These are phyloP conservation scores for Hydrozoanthus gracilis DNA, from an alignment of 92 coral and sea anemone genomes.

Conservation along the genomic window DNA sequence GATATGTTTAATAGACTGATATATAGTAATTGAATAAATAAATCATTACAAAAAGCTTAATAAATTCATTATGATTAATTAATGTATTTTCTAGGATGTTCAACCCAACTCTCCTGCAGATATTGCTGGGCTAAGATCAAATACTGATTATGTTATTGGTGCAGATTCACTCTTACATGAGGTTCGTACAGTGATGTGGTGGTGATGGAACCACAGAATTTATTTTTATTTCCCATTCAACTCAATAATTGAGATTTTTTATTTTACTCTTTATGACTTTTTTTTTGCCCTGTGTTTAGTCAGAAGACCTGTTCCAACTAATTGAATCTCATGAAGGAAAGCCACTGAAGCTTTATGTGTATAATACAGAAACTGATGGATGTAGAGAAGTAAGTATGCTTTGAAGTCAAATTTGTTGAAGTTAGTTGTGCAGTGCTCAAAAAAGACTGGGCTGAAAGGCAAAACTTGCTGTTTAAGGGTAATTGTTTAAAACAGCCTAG, in stretches of 20 bases:
- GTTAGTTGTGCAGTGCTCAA: background rate
- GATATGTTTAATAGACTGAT: too few species aligned
- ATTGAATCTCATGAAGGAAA: slow-evolving; percentile 97
- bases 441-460: too few species aligned
- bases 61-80: background rate
- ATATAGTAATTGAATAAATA: too few species aligned
- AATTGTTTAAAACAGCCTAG: too few species aligned
- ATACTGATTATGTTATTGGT: slow-evolving; percentile 96
- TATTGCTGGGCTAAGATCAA: slow-evolving; percentile 96
- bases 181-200: slow-evolving; percentile 68
- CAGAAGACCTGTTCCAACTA: slow-evolving; percentile 97
- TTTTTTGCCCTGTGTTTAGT: slow-evolving; percentile 55
- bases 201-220: too few species aligned
- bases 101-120: slow-evolving; percentile 99
- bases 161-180: slow-evolving; percentile 98
- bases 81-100: slow-evolving; percentile 74
- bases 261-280: background rate
- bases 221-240: too few species aligned
- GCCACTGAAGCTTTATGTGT: slow-evolving; percentile 92
- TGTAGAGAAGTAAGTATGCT: slow-evolving; percentile 89
- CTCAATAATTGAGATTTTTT: background rate
- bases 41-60: too few species aligned
- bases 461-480: too few species aligned
- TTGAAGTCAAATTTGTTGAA: background rate
- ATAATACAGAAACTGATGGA: slow-evolving; percentile 99